Base-by-base conservation (phyloP, 2,888 invertebrate species). In the Amiota communis region DNA sequence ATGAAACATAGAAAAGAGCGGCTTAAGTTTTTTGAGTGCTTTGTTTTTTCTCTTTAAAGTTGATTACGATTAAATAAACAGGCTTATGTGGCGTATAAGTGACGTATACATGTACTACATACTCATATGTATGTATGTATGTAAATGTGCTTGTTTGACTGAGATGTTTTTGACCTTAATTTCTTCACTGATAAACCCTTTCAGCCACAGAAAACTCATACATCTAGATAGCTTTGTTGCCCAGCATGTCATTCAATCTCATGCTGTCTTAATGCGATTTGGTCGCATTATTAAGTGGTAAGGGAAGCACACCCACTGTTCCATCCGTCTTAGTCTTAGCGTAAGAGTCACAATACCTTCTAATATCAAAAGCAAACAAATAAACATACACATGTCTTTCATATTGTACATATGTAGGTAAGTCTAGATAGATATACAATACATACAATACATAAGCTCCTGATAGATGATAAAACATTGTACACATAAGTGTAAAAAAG, bases 111-210 rank as follows among this genome's bases (percentile, higher is more conserved):
- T n/a, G n/a, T n/a, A n/a, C n/a, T n/a, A 81, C 53, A 23, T 51
- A 56, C n/a, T n/a, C 17, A 68, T 61, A 68, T 71, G 53, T 57
- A 53, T 46, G 57, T 47, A 51, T 20, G 68, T 68, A 23, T 75
- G 74, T 76, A 71, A 68, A 68, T 78, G 74, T 75, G 63, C 36
- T 63, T 69, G 69, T 72, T 47, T 51, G 63, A 46, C 53, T 49
- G 65, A 53, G 72, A 76, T 83, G 79, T 82, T 85, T 85, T 79
- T 83, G 86, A 83, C 83, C 83, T 79, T 82, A 83, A 83, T 85
- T 85, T 80, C 79, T 85, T 79, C 76, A 71, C 78, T 85, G 81
- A 81, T 84, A 85, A 85, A 82, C 84, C 84, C 83, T 83, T 83
- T 83, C 51, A 75, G 72, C 71, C 73, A 78, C 80, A 79, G 80